Evolutionary conservation across 1,140 invertebrate genomes (phyloP), one percentile per base, ranked within the genome.

Genomic region (Batillaria attramentaria): DNA sequence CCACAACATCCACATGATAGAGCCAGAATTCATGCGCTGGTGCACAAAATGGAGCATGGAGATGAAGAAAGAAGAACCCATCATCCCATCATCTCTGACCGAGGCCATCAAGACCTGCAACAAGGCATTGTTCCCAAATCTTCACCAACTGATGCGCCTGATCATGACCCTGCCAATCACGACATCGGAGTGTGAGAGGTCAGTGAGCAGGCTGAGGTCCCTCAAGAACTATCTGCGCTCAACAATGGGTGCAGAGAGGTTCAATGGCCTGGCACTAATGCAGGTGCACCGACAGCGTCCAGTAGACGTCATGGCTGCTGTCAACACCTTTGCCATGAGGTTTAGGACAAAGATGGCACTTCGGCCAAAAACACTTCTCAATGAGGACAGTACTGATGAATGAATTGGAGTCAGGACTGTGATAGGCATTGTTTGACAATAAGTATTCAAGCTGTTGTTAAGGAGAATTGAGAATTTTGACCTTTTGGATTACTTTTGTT

Each of bases 181-280:
- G 33, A 62, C 60, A 62, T 10, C 60, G 33, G 60, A 62, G 28
- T 16, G 16, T 28, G 60, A 62, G 33, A 62, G 60, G 28, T 28
- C 3, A 16, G 33, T 24, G 24, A 28, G 24, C 28, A 16, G 28
- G 16, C 3, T 62, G 18, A 16, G n/a, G 8, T 10, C n/a, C 16
- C 60, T 62, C 8, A 62, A 62, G n/a, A 62, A 62, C 60, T 62
- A 62, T 28, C 16, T 62, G 60, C 60, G 60, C 10, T 24, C 60
- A 28, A 62, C 60, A 10, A 62, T 62, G 60, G 28, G 18, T 28
- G 28, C 60, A 24, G 46, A 50, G n/a, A 16, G 60, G 16, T 28
- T 62, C 24, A 62, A 62, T 62, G 60, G 60, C 10, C n/a, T 62
- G 10, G 60, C 3, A 16, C 60, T 62, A 10, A 62, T 62, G 28